phyloP scores from a whole-genome alignment of 2,888 invertebrate genomes.

The Rutpela maculata region DNA sequence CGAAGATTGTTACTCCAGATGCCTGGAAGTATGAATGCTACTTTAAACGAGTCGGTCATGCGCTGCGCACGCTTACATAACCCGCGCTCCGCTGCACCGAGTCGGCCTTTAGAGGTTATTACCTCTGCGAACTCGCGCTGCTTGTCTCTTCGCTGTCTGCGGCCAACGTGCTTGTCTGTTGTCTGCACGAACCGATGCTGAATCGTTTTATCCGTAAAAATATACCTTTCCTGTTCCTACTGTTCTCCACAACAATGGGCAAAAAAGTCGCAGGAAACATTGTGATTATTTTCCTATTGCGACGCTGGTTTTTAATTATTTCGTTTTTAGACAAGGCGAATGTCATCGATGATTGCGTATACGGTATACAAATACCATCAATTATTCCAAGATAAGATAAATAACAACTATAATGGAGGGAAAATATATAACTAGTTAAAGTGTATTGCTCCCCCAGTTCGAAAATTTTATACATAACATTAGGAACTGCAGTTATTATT shows the following conservation, averaged over 20 bases:
- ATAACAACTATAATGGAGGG: too few relatives aligned
- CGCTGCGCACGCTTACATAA: slow-evolving; percentile 53
- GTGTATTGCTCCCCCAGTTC: too few relatives aligned
- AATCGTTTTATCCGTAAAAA: slow-evolving; percentile 38
- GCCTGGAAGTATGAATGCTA: slow-evolving; percentile 20
- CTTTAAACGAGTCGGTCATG: slow-evolving; percentile 40
- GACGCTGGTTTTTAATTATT: too few relatives aligned
- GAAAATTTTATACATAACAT: too few relatives aligned
- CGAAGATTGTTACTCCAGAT: slow-evolving; percentile 4
- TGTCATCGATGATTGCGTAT: too few relatives aligned
- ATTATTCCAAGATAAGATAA: too few relatives aligned
- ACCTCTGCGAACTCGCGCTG: slow-evolving; percentile 53
- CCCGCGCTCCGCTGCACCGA: slow-evolving; percentile 47
- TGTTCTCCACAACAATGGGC: background rate
- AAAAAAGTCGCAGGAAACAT: background rate
- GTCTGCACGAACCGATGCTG: slow-evolving; percentile 30
- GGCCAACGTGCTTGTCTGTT: slow-evolving; percentile 42
- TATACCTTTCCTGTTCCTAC: slow-evolving; percentile 39
- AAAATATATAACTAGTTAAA: too few relatives aligned
- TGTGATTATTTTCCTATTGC: background rate
- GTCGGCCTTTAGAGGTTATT: slow-evolving; percentile 63
- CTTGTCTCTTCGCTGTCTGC: slow-evolving; percentile 60
- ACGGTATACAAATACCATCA: too few relatives aligned
- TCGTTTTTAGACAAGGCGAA: too few relatives aligned
- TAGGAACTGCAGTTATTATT: too few relatives aligned